These are phyloP conservation scores for Sepiola atlantica DNA, from an alignment of 2,888 invertebrate genomes.

Conservation along the genomic window DNA sequence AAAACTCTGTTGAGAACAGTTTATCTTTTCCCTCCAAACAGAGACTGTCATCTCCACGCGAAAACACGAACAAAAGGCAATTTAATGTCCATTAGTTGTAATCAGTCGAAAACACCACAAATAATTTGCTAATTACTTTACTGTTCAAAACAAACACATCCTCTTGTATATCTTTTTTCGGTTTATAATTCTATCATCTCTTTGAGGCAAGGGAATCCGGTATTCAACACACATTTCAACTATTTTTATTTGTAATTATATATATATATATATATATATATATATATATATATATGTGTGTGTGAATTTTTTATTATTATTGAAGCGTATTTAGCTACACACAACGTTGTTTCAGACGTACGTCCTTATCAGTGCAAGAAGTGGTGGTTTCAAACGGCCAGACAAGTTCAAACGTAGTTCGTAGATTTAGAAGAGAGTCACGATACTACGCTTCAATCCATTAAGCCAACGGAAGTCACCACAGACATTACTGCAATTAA, in stretches of 20 bases:
- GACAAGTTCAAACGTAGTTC: no score
- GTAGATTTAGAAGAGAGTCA: no score
- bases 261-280: not conserved
- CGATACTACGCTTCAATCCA: no score
- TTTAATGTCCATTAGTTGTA: not conserved
- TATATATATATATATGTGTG: not conserved
- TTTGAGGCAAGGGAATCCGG: not conserved
- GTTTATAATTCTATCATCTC: not conserved
- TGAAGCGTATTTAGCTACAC: no score
- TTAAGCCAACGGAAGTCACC: no score
- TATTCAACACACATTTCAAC: not conserved
- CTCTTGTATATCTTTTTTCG: not conserved
- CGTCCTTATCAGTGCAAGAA: no score
- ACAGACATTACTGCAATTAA: no score
- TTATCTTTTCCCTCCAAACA: not conserved
- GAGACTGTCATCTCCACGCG: not conserved
- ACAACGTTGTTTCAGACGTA: no score
- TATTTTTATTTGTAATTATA: no score
- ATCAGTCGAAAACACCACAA: not conserved
- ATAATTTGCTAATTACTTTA: slow-evolving; percentile 11
- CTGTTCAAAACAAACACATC: not conserved
- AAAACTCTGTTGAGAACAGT: not conserved
- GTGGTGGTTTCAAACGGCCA: no score
- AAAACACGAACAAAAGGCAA: not conserved
- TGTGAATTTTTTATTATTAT: no score